Percentiles rank a stretch among this genome's conserved stretches.
Conservation (phyloP, 2,888 invertebrate species). For the Ligdia adustata region DNA sequence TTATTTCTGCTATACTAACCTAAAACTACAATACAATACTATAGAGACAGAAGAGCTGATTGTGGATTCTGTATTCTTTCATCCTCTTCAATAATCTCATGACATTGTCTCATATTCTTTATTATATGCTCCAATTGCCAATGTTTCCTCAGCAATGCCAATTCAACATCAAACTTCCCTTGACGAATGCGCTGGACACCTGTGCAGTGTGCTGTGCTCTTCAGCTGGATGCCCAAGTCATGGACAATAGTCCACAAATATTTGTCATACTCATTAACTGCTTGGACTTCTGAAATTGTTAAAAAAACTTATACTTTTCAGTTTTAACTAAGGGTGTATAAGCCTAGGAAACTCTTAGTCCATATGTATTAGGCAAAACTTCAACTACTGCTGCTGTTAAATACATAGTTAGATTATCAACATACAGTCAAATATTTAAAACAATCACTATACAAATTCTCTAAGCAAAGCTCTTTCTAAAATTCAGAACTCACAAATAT, state of each 20-base stretch:
- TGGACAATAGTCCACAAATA: conserved; percentile 92
- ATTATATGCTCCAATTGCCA: conserved; percentile 90
- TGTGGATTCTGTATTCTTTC: conserved; percentile 67
- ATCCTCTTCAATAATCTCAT: conserved; percentile 79
- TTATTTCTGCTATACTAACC: background rate
- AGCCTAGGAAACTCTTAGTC: too few species aligned
- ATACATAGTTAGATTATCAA: too few species aligned
- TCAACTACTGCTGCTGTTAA: too few species aligned
- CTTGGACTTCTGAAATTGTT: conserved; percentile 89
- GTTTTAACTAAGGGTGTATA: background rate
- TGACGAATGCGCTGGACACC: conserved; percentile 92
- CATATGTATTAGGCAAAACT: too few species aligned
- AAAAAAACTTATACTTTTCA: background rate
- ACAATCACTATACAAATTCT: too few species aligned
- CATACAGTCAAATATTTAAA: too few species aligned
- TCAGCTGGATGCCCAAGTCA: conserved; percentile 91
- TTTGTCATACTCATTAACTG: conserved; percentile 92
- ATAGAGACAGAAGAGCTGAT: conserved; percentile 54
- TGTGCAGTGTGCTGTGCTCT: conserved; percentile 91
- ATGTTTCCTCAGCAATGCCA: conserved; percentile 92
- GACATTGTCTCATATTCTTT: conserved; percentile 85
- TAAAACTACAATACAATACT: conserved; percentile 11
- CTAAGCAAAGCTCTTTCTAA: too few species aligned
- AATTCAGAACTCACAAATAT: too few species aligned
- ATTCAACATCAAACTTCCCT: conserved; percentile 90